A percentile compares a stretch with the other conserved stretches of the same genome.
Conservation (phyloP, 2,797 vertebrate species). For the Lepidocolaptes lacrymiger region DNA sequence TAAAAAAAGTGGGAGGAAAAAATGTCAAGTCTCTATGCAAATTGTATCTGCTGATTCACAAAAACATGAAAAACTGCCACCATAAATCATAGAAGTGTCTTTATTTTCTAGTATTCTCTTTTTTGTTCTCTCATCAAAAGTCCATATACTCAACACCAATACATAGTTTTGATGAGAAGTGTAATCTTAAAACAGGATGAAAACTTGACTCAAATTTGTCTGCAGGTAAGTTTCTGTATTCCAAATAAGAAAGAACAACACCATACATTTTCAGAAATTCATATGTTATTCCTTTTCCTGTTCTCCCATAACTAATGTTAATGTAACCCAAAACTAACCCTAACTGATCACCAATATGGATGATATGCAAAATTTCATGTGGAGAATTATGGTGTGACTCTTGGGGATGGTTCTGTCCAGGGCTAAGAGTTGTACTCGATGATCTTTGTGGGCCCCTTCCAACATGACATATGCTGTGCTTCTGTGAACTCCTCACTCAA, state of each 20-base stretch:
- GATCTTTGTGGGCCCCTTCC: neutral
- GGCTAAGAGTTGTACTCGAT: neutral
- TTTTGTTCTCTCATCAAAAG: neutral
- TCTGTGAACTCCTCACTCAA: neutral
- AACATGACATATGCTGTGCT: neutral
- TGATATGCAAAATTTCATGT: neutral
- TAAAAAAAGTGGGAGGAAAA: fast-evolving
- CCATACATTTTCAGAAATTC: neutral
- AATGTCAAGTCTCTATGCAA: neutral
- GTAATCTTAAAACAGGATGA: neutral
- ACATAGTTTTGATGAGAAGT: neutral
- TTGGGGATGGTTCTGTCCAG: neutral
- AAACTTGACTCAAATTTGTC: neutral
- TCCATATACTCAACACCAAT: neutral
- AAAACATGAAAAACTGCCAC: neutral
- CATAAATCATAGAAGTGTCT: neutral
- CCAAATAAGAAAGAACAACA: neutral
- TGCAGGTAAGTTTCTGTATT: neutral
- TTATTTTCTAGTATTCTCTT: neutral
- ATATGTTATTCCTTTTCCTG: neutral
- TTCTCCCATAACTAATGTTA: neutral
- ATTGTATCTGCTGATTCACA: neutral
- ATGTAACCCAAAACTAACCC: neutral
- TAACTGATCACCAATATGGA: neutral
- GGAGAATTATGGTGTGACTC: neutral